Evolutionary conservation across 2,113 vertebrate species (phyloP).

Genomic region (Canis aureus): DNA sequence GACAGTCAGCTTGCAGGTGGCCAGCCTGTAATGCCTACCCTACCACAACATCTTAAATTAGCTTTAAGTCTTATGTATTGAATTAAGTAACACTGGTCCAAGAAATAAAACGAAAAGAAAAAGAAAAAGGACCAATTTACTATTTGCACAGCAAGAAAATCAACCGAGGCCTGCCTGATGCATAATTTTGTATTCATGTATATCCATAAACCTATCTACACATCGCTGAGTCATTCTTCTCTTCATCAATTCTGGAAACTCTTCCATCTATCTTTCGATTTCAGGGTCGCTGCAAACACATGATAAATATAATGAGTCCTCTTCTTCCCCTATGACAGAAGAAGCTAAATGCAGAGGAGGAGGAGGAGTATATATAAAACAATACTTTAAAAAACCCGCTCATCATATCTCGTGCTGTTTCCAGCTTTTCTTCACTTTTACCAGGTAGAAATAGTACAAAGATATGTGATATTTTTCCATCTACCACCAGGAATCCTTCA

Average conservation of each 20-base stretch:
- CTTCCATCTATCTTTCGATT: slow-evolving; percentile 5
- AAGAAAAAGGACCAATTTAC: neutral
- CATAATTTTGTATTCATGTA: neutral
- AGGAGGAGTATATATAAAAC: neutral
- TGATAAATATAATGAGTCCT: neutral
- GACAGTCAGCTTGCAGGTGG: neutral
- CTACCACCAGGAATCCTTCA: neutral
- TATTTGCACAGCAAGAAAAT: slow-evolving; percentile 5
- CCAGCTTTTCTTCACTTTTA: slow-evolving; percentile 11
- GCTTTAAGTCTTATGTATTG: neutral
- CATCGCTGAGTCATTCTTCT: neutral
- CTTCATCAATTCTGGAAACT: neutral
- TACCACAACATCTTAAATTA: neutral
- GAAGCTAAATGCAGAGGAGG: neutral
- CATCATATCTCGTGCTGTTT: neutral
- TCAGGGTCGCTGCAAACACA: neutral
- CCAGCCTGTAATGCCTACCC: neutral
- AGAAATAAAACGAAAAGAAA: neutral
- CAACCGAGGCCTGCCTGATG: neutral
- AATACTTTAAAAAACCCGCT: neutral
- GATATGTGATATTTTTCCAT: neutral
- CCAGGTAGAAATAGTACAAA: neutral
- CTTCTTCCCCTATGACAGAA: slow-evolving; percentile 24
- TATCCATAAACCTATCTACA: neutral
- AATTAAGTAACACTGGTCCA: neutral